Evolutionary conservation across 1,140 invertebrate genomes (phyloP).

Genomic region (Acyrthosiphon pisum): DNA sequence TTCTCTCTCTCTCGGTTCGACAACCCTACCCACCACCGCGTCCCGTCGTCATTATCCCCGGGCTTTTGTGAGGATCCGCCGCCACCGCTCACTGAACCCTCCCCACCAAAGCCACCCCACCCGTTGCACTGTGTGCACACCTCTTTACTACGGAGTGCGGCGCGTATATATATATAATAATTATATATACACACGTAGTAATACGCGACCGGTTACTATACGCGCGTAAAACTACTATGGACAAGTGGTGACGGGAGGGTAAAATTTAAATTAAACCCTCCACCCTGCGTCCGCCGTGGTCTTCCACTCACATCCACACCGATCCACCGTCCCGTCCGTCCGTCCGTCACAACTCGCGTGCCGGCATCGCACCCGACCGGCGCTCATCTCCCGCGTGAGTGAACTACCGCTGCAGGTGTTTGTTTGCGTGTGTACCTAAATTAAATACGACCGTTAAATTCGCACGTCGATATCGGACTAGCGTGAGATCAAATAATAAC

Average conservation of each 20-base stretch:
- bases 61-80: slow-evolving; percentile 44
- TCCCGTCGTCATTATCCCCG: slow-evolving; percentile 27
- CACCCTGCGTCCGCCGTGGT: not conserved
- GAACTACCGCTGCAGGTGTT: not conserved
- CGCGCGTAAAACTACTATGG: not conserved
- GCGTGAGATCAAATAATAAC: not conserved
- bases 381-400: not conserved
- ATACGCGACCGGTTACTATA: slow-evolving; percentile 28
- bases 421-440: not conserved
- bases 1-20: not conserved
- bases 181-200: slow-evolving; percentile 1
- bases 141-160: slow-evolving; percentile 13
- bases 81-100: not conserved
- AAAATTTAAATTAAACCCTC: slow-evolving; percentile 38
- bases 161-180: not conserved
- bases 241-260: not conserved
- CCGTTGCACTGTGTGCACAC: not conserved
- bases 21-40: not conserved
- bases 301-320: not conserved
- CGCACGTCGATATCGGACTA: not conserved
- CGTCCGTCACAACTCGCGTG: not conserved
- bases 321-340: not conserved
- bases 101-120: not conserved
- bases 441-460: not conserved
- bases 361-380: not conserved